Conservation (phyloP, 2,888 invertebrate species). For the Xylota segnis region DNA sequence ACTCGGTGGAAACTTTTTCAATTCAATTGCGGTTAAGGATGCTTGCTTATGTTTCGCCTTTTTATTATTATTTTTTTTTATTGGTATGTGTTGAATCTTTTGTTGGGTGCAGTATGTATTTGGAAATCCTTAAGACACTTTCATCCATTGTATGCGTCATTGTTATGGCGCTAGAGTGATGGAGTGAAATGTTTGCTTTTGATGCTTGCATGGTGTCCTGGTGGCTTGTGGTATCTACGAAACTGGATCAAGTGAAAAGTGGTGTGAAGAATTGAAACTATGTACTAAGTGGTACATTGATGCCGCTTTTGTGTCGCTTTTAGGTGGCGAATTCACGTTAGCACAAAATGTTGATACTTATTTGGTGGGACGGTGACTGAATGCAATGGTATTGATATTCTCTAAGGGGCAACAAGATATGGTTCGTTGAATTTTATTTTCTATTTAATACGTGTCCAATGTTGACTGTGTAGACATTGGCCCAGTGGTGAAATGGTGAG, state of each 20-base stretch:
- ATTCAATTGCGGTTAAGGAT: conserved; percentile 76
- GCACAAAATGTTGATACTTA: conserved; percentile 17
- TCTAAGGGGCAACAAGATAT: conserved; percentile 2
- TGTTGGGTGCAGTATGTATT: conserved; percentile 73
- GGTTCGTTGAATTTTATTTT: conserved; percentile 4
- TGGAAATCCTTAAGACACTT: conserved; percentile 73
- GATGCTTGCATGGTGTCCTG: conserved; percentile 27
- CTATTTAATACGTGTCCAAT: background rate
- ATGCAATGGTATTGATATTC: conserved; percentile 23
- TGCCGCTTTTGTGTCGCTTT: conserved; percentile 40
- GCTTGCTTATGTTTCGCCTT: conserved; percentile 63
- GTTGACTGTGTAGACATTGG: background rate
- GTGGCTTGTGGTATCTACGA: conserved; percentile 24
- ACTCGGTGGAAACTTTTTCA: conserved; percentile 40
- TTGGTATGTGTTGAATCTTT: conserved; percentile 49
- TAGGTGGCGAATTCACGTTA: conserved; percentile 10
- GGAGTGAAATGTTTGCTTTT: conserved; percentile 74
- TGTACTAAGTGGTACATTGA: conserved; percentile 58
- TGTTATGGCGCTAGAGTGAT: conserved; percentile 64
- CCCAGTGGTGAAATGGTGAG: background rate
- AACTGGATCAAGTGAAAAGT: conserved; percentile 74
- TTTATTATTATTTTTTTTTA: conserved; percentile 47
- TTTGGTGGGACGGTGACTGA: background rate
- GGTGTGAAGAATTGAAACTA: conserved; percentile 58
- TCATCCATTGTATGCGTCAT: conserved; percentile 63